Conservation (phyloP, 2,797 vertebrate species). For the Sebastes minor region DNA sequence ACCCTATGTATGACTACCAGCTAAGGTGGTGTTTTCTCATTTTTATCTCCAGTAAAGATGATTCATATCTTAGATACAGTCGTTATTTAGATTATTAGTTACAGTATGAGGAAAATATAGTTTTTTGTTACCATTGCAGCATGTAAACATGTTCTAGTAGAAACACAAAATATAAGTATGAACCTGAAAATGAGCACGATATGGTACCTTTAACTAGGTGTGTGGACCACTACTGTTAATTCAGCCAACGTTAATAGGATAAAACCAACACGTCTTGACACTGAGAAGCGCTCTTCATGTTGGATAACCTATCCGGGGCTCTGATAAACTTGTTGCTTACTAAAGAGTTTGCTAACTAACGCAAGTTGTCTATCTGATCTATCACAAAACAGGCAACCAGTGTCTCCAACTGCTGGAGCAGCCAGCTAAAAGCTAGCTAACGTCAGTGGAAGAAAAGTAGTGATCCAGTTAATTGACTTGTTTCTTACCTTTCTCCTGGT, state of each 20-base stretch:
- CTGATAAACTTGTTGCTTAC: conserved; percentile 42
- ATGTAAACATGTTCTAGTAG: too few species aligned
- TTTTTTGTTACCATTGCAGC: too few species aligned
- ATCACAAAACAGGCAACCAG: conserved; percentile 21
- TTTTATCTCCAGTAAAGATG: too few species aligned
- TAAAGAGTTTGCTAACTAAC: neutral
- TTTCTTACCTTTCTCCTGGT: conserved; percentile 85
- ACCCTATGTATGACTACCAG: too few species aligned
- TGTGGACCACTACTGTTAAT: neutral
- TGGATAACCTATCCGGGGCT: neutral
- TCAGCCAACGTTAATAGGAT: neutral
- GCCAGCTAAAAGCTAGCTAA: conserved; percentile 48
- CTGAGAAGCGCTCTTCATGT: neutral
- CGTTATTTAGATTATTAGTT: too few species aligned
- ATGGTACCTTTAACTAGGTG: too few species aligned
- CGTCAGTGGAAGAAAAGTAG: conserved; percentile 48
- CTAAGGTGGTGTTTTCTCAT: too few species aligned
- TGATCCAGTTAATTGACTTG: conserved; percentile 40
- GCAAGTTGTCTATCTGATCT: neutral
- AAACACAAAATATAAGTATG: too few species aligned
- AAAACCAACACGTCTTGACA: neutral
- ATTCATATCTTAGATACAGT: too few species aligned
- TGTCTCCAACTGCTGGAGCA: conserved; percentile 9
- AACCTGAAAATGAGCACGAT: too few species aligned
- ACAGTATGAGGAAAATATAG: too few species aligned